Conservation (phyloP, 2,113 vertebrate species). For the Myotis yumanensis region DNA sequence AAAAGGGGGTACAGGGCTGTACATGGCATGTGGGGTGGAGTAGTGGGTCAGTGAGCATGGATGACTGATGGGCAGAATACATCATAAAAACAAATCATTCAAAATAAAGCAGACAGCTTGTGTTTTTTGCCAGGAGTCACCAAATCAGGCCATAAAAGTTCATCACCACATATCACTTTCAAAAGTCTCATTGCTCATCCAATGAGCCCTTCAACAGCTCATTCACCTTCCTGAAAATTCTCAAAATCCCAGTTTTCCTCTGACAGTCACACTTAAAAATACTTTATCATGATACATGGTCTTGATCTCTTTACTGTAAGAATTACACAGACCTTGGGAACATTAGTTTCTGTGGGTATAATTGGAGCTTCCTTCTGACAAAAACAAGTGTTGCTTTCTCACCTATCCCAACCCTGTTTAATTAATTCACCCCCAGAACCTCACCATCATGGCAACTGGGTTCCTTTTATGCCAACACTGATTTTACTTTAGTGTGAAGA, state of each 20-base stretch:
- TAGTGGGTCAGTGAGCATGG: background rate
- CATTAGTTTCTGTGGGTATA: background rate
- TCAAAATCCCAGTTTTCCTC: background rate
- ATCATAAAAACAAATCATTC: background rate
- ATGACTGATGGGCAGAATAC: background rate
- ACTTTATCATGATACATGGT: background rate
- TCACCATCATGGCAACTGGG: background rate
- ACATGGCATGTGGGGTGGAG: accelerated
- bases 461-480: background rate
- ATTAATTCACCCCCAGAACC: background rate
- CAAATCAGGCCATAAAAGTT: background rate
- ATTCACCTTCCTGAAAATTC: background rate
- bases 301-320: background rate
- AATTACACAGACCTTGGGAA: background rate
- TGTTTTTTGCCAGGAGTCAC: background rate
- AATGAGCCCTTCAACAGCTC: background rate
- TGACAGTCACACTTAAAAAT: background rate
- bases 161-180: background rate
- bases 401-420: background rate
- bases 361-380: background rate
- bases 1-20: background rate
- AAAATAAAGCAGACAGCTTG: background rate
- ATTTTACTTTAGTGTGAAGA: background rate
- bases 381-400: background rate
- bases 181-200: background rate